Evolutionary conservation across 2,113 vertebrate species (phyloP).

Genomic region (Dromaius novaehollandiae): DNA sequence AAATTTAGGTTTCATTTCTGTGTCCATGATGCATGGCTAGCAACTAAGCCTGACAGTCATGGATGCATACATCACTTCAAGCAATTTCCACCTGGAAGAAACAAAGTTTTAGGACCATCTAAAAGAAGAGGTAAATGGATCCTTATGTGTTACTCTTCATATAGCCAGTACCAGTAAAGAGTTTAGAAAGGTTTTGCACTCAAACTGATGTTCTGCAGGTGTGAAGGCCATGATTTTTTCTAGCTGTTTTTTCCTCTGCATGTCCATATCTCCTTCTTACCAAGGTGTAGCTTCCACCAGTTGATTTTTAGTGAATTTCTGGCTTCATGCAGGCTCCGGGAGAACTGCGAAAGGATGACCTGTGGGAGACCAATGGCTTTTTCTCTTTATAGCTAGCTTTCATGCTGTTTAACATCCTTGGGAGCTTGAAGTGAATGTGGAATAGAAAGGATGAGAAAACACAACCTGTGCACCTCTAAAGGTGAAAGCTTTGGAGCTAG

Average conservation of each 20-base stretch:
- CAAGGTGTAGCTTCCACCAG: background rate
- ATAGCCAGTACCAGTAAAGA: background rate
- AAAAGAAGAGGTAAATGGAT: background rate
- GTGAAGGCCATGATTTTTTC: background rate
- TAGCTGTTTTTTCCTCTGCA: background rate
- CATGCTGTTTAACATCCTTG: accelerated
- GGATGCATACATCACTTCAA: background rate
- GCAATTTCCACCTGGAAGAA: background rate
- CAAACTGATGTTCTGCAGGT: background rate
- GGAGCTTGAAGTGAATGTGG: background rate
- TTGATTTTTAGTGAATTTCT: background rate
- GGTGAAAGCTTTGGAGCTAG: background rate
- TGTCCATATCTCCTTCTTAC: background rate
- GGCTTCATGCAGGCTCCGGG: background rate
- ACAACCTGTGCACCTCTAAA: background rate
- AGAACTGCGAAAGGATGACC: background rate
- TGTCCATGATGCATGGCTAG: background rate
- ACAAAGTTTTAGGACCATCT: accelerated
- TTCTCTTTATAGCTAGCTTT: background rate
- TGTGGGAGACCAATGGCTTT: background rate
- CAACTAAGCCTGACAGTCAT: background rate
- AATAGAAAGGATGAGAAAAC: background rate
- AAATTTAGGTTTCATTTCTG: background rate
- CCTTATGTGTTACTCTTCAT: background rate
- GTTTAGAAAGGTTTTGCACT: background rate